phyloP scores from a whole-genome alignment of 2,113 vertebrate genomes.

The Rostratula benghalensis region DNA sequence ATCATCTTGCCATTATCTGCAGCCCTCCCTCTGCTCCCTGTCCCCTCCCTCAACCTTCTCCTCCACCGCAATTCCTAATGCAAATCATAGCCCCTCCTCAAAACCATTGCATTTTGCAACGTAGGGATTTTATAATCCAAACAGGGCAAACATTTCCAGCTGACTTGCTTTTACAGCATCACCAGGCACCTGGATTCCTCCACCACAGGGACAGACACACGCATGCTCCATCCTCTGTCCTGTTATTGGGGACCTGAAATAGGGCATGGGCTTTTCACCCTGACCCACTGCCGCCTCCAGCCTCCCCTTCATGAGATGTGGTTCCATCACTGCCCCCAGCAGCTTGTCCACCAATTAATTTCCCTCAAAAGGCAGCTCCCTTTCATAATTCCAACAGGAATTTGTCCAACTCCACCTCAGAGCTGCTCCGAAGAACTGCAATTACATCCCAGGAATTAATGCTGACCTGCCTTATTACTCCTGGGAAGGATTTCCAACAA shows the following conservation, averaged over 20 bases:
- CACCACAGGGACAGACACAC: fast-evolving
- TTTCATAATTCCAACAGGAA: not conserved
- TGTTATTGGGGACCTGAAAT: fast-evolving
- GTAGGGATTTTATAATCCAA: conserved; percentile 1
- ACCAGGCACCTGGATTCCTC: not conserved
- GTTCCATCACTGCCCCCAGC: not conserved
- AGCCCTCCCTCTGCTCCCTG: not conserved
- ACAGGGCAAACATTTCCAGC: not conserved
- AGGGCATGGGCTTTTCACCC: not conserved
- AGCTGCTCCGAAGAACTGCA: not conserved
- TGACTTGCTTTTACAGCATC: not conserved
- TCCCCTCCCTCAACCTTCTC: conserved; percentile 7
- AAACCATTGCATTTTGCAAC: conserved; percentile 50
- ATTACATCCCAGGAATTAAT: not conserved
- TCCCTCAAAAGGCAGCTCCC: not conserved
- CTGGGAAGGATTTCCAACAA: not conserved
- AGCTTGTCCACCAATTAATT: not conserved
- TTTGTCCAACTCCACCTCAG: not conserved
- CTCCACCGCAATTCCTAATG: conserved; percentile 47
- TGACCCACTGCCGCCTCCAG: not conserved
- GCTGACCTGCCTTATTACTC: not conserved
- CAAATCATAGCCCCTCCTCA: conserved; percentile 18
- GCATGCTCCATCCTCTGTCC: not conserved
- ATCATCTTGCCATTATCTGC: conserved; percentile 27
- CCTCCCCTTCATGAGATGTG: not conserved